Percentiles rank a stretch among this genome's conserved stretches.
phyloP scores from a whole-genome alignment of 2,888 invertebrate species.

The Andricus curvator region DNA sequence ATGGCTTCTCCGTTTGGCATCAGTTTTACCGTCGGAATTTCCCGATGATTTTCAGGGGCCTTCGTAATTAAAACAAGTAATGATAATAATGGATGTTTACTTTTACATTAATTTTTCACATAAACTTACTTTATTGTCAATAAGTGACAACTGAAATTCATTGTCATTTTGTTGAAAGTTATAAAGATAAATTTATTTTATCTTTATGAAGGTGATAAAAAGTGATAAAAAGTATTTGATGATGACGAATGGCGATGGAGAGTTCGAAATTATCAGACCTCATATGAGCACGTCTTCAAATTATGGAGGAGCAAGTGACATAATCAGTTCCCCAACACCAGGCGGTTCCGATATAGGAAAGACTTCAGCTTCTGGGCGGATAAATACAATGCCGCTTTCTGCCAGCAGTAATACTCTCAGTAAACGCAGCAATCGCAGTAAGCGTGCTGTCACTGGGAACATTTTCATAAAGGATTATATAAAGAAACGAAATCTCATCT shows the following conservation, averaged over 20 bases:
- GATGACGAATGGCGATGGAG: constrained; percentile 89
- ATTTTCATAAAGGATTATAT: constrained; percentile 96
- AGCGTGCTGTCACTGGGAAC: constrained; percentile 85
- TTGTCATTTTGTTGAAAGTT: no score
- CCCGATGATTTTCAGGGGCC: no score
- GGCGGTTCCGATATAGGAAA: constrained; percentile 65
- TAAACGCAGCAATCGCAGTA: constrained; percentile 88
- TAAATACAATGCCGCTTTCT: constrained; percentile 93
- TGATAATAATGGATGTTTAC: no score
- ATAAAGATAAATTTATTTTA: neutral
- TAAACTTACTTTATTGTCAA: no score
- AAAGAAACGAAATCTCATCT: constrained; percentile 94
- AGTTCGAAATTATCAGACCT: constrained; percentile 76
- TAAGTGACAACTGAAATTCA: no score
- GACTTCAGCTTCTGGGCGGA: constrained; percentile 89
- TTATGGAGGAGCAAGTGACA: constrained; percentile 61
- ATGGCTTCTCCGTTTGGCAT: no score
- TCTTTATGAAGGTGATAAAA: constrained; percentile 83
- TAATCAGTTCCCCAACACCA: constrained; percentile 60
- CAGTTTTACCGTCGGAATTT: no score
- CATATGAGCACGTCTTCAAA: constrained; percentile 63
- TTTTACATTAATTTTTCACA: no score
- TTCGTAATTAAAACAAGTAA: no score
- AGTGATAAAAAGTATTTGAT: constrained; percentile 95
- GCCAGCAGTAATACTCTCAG: constrained; percentile 84